Conservation (phyloP, 2,113 vertebrate genomes). For the Triplophysa dalaica region DNA sequence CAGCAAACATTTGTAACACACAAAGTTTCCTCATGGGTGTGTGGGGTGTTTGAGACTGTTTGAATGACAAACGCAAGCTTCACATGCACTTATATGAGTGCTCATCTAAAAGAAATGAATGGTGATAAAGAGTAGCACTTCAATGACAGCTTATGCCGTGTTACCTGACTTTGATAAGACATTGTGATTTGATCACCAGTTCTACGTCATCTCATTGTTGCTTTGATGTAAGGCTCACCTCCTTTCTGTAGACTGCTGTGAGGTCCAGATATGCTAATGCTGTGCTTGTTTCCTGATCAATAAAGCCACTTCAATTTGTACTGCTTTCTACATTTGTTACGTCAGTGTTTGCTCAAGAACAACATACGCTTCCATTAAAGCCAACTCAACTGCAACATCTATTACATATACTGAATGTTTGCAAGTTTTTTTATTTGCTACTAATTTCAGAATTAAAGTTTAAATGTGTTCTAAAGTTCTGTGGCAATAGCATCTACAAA, state of each 20-base stretch:
- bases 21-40: rapidly evolving
- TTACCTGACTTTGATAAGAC: slow-evolving; percentile 40
- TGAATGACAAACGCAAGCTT: slow-evolving; percentile 13
- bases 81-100: slow-evolving; percentile 5
- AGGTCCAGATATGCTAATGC: slow-evolving; percentile 57
- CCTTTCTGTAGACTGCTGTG: slow-evolving; percentile 54
- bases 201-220: slow-evolving; percentile 44
- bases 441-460: too few species aligned
- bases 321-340: background rate
- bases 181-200: slow-evolving; percentile 37
- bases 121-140: slow-evolving; percentile 28
- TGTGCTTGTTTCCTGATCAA: slow-evolving; percentile 60
- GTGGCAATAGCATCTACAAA: too few species aligned
- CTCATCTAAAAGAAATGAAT: background rate
- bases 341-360: background rate
- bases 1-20: background rate
- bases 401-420: too few species aligned
- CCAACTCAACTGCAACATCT: background rate
- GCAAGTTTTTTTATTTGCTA: too few species aligned
- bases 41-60: background rate
- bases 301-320: slow-evolving; percentile 56
- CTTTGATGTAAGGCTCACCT: slow-evolving; percentile 55
- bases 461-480: too few species aligned
- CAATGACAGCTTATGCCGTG: slow-evolving; percentile 26
- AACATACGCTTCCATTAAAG: background rate